A percentile compares a stretch with the other conserved stretches of the same genome.
These are phyloP conservation scores for Diarsia brunnea DNA, from an alignment of 2,888 invertebrate genomes.

Conservation along the genomic window DNA sequence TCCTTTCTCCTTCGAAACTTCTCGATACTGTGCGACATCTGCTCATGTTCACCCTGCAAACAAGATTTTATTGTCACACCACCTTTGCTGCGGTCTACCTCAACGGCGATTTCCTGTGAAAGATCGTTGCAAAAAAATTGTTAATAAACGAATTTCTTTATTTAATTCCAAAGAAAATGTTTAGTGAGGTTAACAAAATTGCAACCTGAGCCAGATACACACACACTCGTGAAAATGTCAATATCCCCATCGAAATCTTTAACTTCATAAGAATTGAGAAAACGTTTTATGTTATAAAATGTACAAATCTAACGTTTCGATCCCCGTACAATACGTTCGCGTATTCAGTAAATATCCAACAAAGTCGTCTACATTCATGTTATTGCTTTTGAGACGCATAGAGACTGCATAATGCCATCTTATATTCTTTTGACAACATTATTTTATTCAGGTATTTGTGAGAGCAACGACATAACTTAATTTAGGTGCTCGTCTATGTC, in stretches of 20 bases:
- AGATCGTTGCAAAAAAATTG: neutral
- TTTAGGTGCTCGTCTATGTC: neutral
- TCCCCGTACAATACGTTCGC: conserved; percentile 29
- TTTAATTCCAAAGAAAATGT: neutral
- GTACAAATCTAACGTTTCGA: neutral
- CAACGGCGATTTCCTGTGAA: no score
- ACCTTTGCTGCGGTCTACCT: no score
- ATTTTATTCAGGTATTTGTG: conserved; percentile 10
- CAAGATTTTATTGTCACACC: no score
- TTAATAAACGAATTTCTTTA: neutral
- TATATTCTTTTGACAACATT: conserved; percentile 28
- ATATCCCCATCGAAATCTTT: neutral
- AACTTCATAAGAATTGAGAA: neutral
- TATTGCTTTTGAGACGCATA: conserved; percentile 37
- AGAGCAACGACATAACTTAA: neutral
- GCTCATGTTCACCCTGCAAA: no score
- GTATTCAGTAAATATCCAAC: conserved; percentile 43
- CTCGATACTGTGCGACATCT: no score
- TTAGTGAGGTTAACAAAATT: neutral
- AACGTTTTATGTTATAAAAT: neutral
- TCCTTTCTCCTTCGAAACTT: no score
- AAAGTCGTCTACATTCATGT: conserved; percentile 26
- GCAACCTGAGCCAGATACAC: neutral
- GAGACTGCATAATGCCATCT: conserved; percentile 39
- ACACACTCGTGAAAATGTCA: neutral